Evolutionary conservation across 64 coral and sea anemone species (phyloP).

Genomic region (Platygyra sinensis): DNA sequence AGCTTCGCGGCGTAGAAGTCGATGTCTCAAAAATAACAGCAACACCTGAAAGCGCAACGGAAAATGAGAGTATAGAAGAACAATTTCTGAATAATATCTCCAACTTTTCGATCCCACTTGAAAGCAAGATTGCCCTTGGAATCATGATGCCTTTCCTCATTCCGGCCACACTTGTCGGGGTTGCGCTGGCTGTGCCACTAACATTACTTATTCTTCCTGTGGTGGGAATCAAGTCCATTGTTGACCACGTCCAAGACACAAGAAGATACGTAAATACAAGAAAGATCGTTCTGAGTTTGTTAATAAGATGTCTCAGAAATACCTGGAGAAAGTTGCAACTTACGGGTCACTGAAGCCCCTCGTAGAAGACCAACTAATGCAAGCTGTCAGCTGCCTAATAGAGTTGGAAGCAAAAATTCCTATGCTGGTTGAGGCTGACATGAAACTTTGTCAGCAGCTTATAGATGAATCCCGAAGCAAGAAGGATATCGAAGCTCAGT

Average conservation of each 20-base stretch:
- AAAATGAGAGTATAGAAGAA: background rate
- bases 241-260: background rate
- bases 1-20: conserved; percentile 24
- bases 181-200: background rate
- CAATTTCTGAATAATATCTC: background rate
- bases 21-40: background rate
- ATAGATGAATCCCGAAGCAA: conserved; percentile 14
- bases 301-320: background rate
- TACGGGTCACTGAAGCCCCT: background rate
- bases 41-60: too few species aligned
- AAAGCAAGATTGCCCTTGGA: background rate
- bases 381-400: background rate
- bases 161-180: background rate
- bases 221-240: background rate
- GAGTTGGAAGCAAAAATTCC: conserved; percentile 21
- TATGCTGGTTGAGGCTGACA: conserved; percentile 36
- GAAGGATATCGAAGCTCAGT: background rate
- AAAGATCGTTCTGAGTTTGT: conserved; percentile 3
- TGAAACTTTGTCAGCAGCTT: conserved; percentile 48
- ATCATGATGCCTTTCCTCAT: background rate
- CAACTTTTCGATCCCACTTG: background rate
- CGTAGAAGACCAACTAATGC: conserved; percentile 10
- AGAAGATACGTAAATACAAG: background rate
- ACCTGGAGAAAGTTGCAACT: conserved; percentile 8
- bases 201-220: background rate